Evolutionary conservation across 2,113 vertebrate species (phyloP).

Genomic region (Elanoides forficatus): DNA sequence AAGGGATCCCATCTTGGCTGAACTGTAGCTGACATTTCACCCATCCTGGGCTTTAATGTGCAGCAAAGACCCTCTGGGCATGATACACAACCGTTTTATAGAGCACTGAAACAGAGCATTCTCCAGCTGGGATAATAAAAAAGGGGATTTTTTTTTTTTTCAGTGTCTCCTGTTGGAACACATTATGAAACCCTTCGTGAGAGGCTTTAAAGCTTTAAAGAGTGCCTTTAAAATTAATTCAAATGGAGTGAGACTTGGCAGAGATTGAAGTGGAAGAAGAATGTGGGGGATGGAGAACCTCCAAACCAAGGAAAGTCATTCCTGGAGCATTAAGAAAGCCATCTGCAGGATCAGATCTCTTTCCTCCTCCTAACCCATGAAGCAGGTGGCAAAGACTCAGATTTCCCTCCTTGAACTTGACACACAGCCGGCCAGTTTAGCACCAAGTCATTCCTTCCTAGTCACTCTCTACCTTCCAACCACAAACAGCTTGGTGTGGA

Average conservation of each 20-base stretch:
- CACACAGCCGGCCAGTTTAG: neutral
- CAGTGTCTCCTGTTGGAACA: neutral
- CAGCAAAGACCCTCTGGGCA: constrained; percentile 28
- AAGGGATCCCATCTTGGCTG: constrained; percentile 8
- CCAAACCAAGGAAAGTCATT: neutral
- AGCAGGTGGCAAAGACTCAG: neutral
- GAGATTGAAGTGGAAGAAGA: neutral
- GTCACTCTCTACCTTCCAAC: no score
- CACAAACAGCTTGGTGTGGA: neutral
- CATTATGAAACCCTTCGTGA: constrained; percentile 8
- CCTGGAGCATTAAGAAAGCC: neutral
- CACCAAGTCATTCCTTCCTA: neutral
- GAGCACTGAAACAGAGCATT: constrained; percentile 29
- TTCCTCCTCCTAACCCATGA: neutral
- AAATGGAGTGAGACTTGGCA: constrained; percentile 2
- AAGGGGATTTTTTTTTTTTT: neutral
- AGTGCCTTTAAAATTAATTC: constrained; percentile 44
- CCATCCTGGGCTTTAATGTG: constrained; percentile 25
- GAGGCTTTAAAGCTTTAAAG: constrained; percentile 36
- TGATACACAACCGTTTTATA: neutral
- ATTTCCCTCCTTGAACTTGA: neutral
- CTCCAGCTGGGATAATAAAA: constrained; percentile 41
- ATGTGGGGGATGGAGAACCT: neutral
- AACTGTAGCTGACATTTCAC: constrained; percentile 58
- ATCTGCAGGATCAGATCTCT: neutral